Evolutionary conservation across 1,140 invertebrate genomes (phyloP).

Genomic region (Bombyx mori): DNA sequence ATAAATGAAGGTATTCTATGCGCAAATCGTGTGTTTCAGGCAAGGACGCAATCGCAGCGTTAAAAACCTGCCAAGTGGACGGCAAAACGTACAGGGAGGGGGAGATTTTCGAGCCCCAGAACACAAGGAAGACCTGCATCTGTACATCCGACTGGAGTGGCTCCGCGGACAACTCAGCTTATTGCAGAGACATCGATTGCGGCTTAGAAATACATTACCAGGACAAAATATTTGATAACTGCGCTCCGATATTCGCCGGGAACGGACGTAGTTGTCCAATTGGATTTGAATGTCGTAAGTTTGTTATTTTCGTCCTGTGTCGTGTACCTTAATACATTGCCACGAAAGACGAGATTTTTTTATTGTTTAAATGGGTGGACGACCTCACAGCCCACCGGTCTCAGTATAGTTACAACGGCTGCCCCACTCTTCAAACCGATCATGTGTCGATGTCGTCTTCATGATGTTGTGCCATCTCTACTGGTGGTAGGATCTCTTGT

Average conservation of each 20-base stretch:
- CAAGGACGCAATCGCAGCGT: conserved; percentile 47
- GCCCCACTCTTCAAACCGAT: too few species aligned
- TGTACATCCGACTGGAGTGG: conserved; percentile 61
- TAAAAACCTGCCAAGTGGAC: conserved; percentile 62
- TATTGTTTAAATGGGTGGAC: too few species aligned
- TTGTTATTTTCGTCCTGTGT: background rate
- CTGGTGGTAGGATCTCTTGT: too few species aligned
- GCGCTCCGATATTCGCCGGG: conserved; percentile 64
- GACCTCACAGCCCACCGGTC: too few species aligned
- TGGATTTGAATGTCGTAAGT: conserved; percentile 69
- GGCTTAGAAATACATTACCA: conserved; percentile 65
- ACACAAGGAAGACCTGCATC: conserved; percentile 62
- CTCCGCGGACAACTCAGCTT: conserved; percentile 33
- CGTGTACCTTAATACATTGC: too few species aligned
- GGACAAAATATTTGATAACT: conserved; percentile 52
- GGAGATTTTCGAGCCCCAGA: conserved; percentile 62
- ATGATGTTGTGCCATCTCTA: too few species aligned
- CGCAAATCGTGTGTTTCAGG: conserved; percentile 23
- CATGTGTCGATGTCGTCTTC: too few species aligned
- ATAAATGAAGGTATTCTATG: background rate
- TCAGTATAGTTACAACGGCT: too few species aligned
- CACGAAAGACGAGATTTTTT: too few species aligned
- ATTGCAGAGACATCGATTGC: conserved; percentile 68
- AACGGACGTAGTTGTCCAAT: conserved; percentile 62
- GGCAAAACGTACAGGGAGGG: conserved; percentile 65